Evolutionary conservation across 2,113 vertebrate genomes (phyloP), one percentile per base, ranked within the genome.

Genomic region (Pachyramphus minor): DNA sequence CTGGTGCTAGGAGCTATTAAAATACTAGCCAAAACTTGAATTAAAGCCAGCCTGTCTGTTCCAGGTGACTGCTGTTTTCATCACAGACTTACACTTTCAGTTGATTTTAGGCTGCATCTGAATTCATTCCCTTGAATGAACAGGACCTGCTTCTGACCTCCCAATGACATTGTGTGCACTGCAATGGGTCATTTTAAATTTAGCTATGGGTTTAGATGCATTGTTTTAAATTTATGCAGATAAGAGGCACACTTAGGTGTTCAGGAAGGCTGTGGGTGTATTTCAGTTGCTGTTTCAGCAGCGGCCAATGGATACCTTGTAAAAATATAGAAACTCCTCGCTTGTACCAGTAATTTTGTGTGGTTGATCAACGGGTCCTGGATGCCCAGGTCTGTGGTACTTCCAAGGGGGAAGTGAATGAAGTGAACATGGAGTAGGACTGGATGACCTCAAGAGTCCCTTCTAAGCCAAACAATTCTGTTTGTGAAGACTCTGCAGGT

Each of bases 231-330:
- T 50, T 45, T 33, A 41, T 8, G 30, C 60, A 42, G 50, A 5
- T 27, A 58, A 85, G 39, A 44, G 4, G 1, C 16, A 1, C 59
- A 35, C 12, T 71, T 50, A 6, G 0, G 0, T 25, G 12, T 68
- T 84, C 25, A 22, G 58, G 77, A 42, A 39, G 25, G 42, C 27
- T 59, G 21, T 60, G 39, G 44, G 33, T 47, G 6, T 58, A 23
- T 75, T 90, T 59, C 62, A 37, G 27, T 33, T 62, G 8, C 18
- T 27, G 15, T 35, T 83, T 84, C 35, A 55, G 42, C 12, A 58
- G 52, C 45, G 30, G 20, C 4, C 74, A 47, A 71, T 13, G 20
- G 18, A n/a, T 55, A 23, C 15, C 19, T 81, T 44, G 33, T 10
- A 20, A 78, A 72, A 64, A 60, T 7, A 4, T 5, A 10, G 16